Base-by-base conservation (phyloP, 2,888 invertebrate genomes). In the Theristus sp. region DNA sequence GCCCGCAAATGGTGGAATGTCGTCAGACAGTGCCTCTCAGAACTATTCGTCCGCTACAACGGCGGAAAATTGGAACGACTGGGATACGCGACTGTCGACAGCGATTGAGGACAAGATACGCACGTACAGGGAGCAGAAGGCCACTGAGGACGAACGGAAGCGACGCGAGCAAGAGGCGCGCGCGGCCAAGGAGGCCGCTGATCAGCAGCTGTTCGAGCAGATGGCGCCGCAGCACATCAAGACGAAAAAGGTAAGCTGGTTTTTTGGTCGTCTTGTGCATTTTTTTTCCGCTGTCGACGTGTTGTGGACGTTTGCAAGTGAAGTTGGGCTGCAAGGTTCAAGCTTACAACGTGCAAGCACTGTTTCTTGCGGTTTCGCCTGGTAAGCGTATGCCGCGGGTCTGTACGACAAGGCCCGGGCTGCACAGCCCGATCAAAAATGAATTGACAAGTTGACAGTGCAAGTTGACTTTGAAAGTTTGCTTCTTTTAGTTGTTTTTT, bases 271-370 rank as follows among this genome's bases (percentile, higher is more conserved):
- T 20, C 61, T 66, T 27, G 67, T 67, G n/a, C 68, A 68, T 27
- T 68, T 67, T 61, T 64, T 65, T 30, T 59, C 65, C 26, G 68
- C 71, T 61, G 71, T 71, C 55, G 71, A 71, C 58, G 69, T 72
- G 47, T 71, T 72, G 53, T 72, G 71, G 59, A 72, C 72, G 1
- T 72, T 72, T 62, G 72, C 73, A 60, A 62, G 60, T 30, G 53
- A n/a, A n/a, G n/a, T n/a, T n/a, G n/a, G n/a, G n/a, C n/a, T n/a
- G n/a, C n/a, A n/a, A n/a, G n/a, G n/a, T n/a, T n/a, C n/a, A n/a
- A n/a, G n/a, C n/a, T n/a, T n/a, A n/a, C n/a, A n/a, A n/a, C n/a
- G n/a, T n/a, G n/a, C n/a, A n/a, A n/a, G n/a, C n/a, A n/a, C n/a
- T n/a, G n/a, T n/a, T n/a, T n/a, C n/a, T n/a, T n/a, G n/a, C n/a